These are phyloP conservation scores for Globodera ellingtonae DNA, from an alignment of 1,140 invertebrate species.

Conservation along the genomic window DNA sequence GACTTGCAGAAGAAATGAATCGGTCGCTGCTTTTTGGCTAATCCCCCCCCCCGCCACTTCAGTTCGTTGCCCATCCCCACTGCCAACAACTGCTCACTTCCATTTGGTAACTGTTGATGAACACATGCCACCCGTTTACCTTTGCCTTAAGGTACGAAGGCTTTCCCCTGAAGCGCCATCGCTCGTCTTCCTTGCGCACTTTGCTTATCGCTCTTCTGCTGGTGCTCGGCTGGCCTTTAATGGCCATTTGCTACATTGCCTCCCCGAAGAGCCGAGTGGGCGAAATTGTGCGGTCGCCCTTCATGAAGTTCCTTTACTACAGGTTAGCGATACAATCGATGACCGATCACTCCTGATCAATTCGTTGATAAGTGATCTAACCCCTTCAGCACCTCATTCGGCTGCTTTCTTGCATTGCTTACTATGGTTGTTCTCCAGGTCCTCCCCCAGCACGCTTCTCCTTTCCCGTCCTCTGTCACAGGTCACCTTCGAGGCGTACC, in stretches of 20 bases:
- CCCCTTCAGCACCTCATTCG: conserved; percentile 77
- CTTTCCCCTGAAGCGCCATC: conserved; percentile 81
- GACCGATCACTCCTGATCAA: not conserved
- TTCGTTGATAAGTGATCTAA: not conserved
- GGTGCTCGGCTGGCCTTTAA: conserved; percentile 74
- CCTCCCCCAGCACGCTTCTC: not conserved
- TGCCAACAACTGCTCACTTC: conserved; percentile 85
- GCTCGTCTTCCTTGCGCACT: conserved; percentile 76
- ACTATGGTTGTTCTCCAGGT: no score
- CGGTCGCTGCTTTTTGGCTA: not conserved
- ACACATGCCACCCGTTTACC: not conserved
- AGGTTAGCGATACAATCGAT: not conserved
- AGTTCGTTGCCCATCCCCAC: conserved; percentile 90
- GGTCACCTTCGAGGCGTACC: conserved; percentile 77
- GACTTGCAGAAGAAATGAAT: not conserved
- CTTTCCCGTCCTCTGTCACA: conserved; percentile 72
- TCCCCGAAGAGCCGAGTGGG: conserved; percentile 79
- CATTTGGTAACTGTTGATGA: conserved; percentile 73
- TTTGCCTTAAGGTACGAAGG: conserved; percentile 74
- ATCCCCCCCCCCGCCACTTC: conserved; percentile 41
- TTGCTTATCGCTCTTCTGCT: conserved; percentile 75
- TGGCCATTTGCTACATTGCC: conserved; percentile 82
- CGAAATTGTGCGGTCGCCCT: conserved; percentile 83
- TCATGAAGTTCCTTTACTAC: conserved; percentile 90
- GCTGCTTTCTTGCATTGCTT: conserved; percentile 74